Evolutionary conservation across 2,113 vertebrate species (phyloP).

Genomic region (Tinamus guttatus): DNA sequence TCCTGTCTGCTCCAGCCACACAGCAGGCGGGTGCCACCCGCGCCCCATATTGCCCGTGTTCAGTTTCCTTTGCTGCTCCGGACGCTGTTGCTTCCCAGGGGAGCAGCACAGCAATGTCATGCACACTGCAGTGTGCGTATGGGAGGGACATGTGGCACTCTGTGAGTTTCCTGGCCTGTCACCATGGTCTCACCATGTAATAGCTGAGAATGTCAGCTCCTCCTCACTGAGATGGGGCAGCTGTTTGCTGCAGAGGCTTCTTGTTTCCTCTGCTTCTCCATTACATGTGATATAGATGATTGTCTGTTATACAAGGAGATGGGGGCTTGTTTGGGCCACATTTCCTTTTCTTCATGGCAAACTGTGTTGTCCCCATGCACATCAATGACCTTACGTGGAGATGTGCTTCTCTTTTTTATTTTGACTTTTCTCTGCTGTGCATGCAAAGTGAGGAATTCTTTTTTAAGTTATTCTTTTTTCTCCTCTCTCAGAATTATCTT

Average conservation of each 20-base stretch:
- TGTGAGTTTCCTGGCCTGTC: neutral
- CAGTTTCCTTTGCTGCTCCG: accelerated
- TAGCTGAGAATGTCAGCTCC: neutral
- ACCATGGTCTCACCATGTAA: neutral
- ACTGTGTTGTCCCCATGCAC: neutral
- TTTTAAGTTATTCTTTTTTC: neutral
- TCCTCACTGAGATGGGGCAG: neutral
- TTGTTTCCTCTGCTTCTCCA: neutral
- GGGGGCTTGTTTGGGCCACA: neutral
- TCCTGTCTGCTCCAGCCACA: neutral
- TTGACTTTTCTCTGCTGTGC: neutral
- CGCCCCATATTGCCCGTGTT: neutral
- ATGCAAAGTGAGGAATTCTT: neutral
- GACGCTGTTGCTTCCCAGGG: neutral
- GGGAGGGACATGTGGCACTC: neutral
- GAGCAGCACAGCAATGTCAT: neutral
- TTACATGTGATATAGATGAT: neutral
- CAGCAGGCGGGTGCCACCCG: neutral
- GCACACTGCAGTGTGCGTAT: accelerated
- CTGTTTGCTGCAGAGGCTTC: neutral
- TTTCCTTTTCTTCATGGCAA: neutral
- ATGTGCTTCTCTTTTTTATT: neutral
- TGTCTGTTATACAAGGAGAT: neutral
- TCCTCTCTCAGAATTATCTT: neutral
- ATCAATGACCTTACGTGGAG: neutral